A percentile compares a stretch with the other conserved stretches of the same genome.
phyloP scores from a whole-genome alignment of 2,113 vertebrate species.

The Scophthalmus maximus region DNA sequence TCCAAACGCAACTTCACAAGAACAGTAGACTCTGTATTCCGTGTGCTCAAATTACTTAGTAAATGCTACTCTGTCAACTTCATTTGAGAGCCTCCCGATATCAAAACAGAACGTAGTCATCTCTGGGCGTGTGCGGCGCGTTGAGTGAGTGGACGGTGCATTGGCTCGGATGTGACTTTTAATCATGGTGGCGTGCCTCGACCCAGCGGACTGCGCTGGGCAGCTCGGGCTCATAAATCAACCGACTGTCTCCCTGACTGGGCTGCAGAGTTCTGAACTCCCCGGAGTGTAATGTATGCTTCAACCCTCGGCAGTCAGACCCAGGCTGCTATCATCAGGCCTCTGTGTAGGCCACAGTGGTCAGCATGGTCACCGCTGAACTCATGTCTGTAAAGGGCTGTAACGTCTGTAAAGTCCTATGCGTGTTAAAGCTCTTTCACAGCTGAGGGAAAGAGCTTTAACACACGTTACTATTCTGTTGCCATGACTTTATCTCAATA shows the following conservation, averaged over 20 bases:
- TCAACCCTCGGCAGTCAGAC: slow-evolving; percentile 52
- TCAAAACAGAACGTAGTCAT: slow-evolving; percentile 64
- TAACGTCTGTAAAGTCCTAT: no score
- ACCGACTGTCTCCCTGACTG: slow-evolving; percentile 49
- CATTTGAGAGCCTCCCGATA: slow-evolving; percentile 39
- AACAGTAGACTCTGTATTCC: slow-evolving; percentile 49
- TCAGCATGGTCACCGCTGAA: background rate
- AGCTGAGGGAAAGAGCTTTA: background rate
- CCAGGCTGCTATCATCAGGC: slow-evolving; percentile 25
- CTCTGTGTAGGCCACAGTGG: background rate
- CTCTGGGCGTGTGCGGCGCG: slow-evolving; percentile 43
- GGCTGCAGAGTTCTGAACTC: slow-evolving; percentile 61
- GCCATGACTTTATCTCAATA: background rate
- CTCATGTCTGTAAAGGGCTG: background rate
- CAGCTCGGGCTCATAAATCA: slow-evolving; percentile 78
- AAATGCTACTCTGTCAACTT: slow-evolving; percentile 66
- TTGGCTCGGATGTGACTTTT: slow-evolving; percentile 68
- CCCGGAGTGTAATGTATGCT: slow-evolving; percentile 55
- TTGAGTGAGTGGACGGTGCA: slow-evolving; percentile 56
- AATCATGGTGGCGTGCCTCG: slow-evolving; percentile 61
- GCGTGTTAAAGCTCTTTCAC: background rate
- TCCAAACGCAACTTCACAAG: slow-evolving; percentile 29
- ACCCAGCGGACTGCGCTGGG: slow-evolving; percentile 35
- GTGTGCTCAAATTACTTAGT: slow-evolving; percentile 60
- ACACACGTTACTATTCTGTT: background rate